Evolutionary conservation across 2,113 vertebrate genomes (phyloP).

Genomic region (Limanda limanda): DNA sequence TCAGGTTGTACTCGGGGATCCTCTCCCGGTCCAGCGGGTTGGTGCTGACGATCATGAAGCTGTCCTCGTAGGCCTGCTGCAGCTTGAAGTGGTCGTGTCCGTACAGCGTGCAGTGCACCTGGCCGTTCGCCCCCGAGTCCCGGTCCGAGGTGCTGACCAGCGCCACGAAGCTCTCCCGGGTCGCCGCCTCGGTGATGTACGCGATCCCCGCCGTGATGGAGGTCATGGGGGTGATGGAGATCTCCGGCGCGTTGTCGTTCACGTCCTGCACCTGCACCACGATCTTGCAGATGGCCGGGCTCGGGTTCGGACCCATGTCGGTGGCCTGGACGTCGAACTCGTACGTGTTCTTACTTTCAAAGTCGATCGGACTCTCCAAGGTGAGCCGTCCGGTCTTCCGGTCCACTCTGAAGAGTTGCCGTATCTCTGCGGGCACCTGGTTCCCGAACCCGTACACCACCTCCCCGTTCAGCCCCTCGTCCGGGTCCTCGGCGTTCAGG

Average conservation of each 20-base stretch:
- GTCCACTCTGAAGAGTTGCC: conserved; percentile 91
- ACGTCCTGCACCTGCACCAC: conserved; percentile 93
- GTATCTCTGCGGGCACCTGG: conserved; percentile 88
- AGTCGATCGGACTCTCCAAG: conserved; percentile 89
- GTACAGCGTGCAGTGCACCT: conserved; percentile 93
- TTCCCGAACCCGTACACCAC: conserved; percentile 92
- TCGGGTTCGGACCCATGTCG: conserved; percentile 90
- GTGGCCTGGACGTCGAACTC: conserved; percentile 94
- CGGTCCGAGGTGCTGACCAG: conserved; percentile 95
- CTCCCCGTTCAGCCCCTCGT: conserved; percentile 94
- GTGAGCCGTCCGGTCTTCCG: conserved; percentile 89
- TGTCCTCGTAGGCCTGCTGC: conserved; percentile 95
- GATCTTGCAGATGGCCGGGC: conserved; percentile 89
- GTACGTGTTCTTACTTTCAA: conserved; percentile 91
- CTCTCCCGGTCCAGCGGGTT: conserved; percentile 89
- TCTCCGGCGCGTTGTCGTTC: conserved; percentile 94
- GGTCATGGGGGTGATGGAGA: conserved; percentile 92
- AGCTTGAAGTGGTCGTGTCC: conserved; percentile 93
- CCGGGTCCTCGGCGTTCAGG: conserved; percentile 90
- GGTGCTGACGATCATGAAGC: conserved; percentile 94
- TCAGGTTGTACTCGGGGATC: conserved; percentile 93
- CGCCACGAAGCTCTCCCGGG: conserved; percentile 93
- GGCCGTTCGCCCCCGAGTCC: conserved; percentile 91
- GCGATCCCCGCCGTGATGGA: conserved; percentile 84
- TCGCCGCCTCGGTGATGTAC: conserved; percentile 88